Percentiles rank a stretch among this genome's conserved stretches.
phyloP scores from a whole-genome alignment of 2,797 vertebrate species.

The Rhabdophis nuchalis region DNA sequence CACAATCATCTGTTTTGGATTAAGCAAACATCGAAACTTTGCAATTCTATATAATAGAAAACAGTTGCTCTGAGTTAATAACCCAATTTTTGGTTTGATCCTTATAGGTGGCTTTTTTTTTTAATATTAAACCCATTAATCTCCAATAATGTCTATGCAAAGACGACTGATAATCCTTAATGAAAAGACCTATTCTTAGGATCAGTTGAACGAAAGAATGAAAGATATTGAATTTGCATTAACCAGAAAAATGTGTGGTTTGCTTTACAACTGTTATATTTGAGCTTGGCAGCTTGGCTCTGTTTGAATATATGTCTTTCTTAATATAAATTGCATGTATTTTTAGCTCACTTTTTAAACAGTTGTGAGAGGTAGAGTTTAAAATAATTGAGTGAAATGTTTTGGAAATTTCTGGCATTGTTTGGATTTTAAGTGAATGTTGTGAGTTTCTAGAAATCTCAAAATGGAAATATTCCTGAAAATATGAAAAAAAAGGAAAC shows the following conservation, averaged over 20 bases:
- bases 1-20: conserved; percentile 33
- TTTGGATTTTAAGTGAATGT: neutral
- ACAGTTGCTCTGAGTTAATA: conserved; percentile 43
- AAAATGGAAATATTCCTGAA: neutral
- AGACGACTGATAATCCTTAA: conserved; percentile 59
- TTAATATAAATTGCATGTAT: conserved; percentile 11
- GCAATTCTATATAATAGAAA: conserved; percentile 37
- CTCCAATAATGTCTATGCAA: conserved; percentile 48
- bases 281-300: conserved; percentile 33
- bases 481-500: neutral
- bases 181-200: conserved; percentile 37
- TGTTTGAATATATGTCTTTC: conserved; percentile 36
- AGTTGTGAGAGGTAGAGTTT: neutral
- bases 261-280: conserved; percentile 47
- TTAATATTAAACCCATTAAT: conserved; percentile 60
- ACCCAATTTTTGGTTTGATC: conserved; percentile 46
- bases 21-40: conserved; percentile 17
- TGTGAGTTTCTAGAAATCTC: neutral
- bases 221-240: conserved; percentile 44
- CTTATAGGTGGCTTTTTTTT: conserved; percentile 38
- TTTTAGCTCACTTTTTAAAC: conserved; percentile 26
- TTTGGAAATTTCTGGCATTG: neutral
- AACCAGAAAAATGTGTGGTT: conserved; percentile 32
- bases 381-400: neutral
- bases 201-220: conserved; percentile 41